A percentile compares a stretch with the other conserved stretches of the same genome.
Evolutionary conservation across 1,140 invertebrate species (phyloP).

Genomic region (Aplysia californica): DNA sequence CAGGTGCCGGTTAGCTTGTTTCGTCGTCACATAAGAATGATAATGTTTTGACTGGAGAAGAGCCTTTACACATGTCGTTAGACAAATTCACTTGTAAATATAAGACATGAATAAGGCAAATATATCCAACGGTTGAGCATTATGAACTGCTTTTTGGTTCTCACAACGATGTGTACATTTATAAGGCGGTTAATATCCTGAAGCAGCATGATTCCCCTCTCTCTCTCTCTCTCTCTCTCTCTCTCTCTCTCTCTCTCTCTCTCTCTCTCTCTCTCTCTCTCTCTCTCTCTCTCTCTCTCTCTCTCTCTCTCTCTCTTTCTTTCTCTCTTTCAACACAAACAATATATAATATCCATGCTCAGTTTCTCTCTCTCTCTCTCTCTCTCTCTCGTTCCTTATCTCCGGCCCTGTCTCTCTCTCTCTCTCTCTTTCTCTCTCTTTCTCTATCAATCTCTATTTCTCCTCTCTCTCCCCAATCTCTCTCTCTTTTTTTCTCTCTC

Average conservation of each 20-base stretch:
- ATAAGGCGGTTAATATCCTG: no score
- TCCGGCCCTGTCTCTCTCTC: conserved; percentile 6
- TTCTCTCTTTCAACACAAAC: neutral
- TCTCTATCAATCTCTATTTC: neutral
- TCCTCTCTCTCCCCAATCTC: neutral
- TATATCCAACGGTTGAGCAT: no score
- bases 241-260: conserved; percentile 4
- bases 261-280: neutral
- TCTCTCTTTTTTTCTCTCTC: neutral
- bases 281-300: conserved; percentile 6
- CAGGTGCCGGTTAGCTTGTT: no score
- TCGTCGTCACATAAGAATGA: no score
- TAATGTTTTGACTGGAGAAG: no score
- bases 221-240: neutral
- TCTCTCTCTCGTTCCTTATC: conserved; percentile 17
- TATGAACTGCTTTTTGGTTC: no score
- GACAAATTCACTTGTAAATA: no score
- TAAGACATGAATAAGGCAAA: no score
- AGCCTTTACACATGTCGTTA: no score
- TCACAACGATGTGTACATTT: no score
- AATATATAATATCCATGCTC: no score
- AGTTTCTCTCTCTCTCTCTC: conserved; percentile 13
- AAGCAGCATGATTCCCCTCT: neutral
- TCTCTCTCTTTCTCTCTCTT: conserved; percentile 14
- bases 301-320: neutral